phyloP scores from a whole-genome alignment of 2,113 vertebrate genomes.

The Strix aluco region DNA sequence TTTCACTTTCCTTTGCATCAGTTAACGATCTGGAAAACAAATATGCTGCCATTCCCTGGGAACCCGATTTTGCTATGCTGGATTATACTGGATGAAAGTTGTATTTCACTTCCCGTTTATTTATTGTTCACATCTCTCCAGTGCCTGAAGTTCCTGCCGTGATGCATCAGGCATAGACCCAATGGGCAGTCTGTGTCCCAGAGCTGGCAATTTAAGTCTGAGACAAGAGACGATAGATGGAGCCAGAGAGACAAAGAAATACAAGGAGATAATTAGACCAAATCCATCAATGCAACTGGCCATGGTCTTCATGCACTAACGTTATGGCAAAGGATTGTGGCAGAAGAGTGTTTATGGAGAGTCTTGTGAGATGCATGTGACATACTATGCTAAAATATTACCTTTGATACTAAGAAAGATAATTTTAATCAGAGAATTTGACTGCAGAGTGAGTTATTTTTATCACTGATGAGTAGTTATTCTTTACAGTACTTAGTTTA shows the following conservation, averaged over 20 bases:
- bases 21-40: conserved; percentile 54
- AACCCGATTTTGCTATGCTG: neutral
- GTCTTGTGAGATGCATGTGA: neutral
- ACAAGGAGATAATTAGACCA: neutral
- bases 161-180: neutral
- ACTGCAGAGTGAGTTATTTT: neutral
- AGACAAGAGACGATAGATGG: conserved; percentile 36
- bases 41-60: conserved; percentile 2
- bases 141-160: neutral
- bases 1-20: conserved; percentile 24
- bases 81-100: neutral
- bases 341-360: neutral
- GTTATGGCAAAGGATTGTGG: neutral
- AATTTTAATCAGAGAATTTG: neutral
- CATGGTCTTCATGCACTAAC: neutral
- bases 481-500: neutral
- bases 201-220: neutral
- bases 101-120: conserved; percentile 34
- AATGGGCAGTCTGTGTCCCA: neutral
- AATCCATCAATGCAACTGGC: neutral
- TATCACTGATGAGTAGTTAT: neutral
- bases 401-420: neutral
- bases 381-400: neutral
- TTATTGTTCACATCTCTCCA: neutral
- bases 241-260: conserved; percentile 59